Percentiles rank a stretch among this genome's conserved stretches.
These are phyloP conservation scores for Calameuta idolon DNA, from an alignment of 2,888 invertebrate species.

Conservation along the genomic window DNA sequence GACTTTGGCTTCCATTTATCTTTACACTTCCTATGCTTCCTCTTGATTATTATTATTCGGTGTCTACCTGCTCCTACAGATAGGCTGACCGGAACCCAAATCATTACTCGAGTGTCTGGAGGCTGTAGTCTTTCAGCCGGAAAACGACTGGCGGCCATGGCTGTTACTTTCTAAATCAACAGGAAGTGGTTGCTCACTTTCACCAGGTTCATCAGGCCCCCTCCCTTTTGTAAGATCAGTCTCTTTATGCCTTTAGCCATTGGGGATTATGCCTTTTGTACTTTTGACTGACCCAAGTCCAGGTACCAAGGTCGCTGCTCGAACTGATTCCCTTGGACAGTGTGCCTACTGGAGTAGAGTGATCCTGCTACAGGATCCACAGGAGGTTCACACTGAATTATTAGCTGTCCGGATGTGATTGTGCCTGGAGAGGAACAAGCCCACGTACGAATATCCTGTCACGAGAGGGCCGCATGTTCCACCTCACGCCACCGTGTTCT, in stretches of 20 bases:
- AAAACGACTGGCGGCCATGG: background rate
- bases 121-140: background rate
- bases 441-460: slow-evolving; percentile 63
- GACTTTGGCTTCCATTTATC: background rate
- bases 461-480: slow-evolving; percentile 45
- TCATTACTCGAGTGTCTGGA: background rate
- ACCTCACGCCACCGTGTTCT: slow-evolving; percentile 53
- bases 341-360: background rate
- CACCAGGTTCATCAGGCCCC: background rate
- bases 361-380: background rate
- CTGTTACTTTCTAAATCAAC: background rate
- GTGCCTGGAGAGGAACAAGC: slow-evolving; percentile 50
- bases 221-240: background rate
- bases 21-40: background rate
- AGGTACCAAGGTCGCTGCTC: background rate
- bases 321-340: background rate
- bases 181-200: background rate
- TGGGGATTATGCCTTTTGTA: background rate
- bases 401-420: slow-evolving; percentile 58
- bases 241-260: background rate
- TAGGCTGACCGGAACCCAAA: background rate
- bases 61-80: background rate
- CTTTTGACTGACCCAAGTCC: background rate
- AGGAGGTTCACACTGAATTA: slow-evolving; percentile 39
- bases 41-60: background rate